Percentiles rank a stretch among this genome's conserved stretches.
Evolutionary conservation across 2,797 vertebrate genomes (phyloP).

Genomic region (Sarcoramphus papa): DNA sequence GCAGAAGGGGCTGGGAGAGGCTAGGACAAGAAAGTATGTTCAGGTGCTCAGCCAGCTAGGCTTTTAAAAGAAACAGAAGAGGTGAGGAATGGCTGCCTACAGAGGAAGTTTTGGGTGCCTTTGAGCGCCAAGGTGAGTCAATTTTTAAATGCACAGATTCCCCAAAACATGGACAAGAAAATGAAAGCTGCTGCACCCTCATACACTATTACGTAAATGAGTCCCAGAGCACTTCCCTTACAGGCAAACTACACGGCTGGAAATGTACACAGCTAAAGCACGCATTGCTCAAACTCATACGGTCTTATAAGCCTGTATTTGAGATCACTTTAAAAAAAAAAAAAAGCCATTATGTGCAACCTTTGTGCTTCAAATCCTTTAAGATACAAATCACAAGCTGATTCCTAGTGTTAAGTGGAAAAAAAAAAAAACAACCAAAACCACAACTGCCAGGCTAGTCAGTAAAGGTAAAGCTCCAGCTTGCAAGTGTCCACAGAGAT

Average conservation of each 20-base stretch:
- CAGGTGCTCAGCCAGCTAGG: background rate
- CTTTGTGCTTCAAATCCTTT: background rate
- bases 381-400: background rate
- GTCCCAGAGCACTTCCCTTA: background rate
- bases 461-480: background rate
- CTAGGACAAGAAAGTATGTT: conserved; percentile 3
- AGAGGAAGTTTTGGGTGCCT: no score
- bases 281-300: fast-evolving
- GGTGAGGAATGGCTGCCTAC: background rate
- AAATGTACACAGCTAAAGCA: background rate
- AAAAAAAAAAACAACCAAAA: no score
- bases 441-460: background rate
- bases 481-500: background rate
- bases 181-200: background rate
- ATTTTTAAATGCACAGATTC: background rate
- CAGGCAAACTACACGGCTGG: background rate
- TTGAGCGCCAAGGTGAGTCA: background rate
- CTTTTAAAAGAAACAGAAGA: no score
- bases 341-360: background rate
- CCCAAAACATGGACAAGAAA: background rate
- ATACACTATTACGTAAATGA: background rate
- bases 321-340: background rate
- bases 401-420: background rate
- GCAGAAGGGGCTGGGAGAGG: conserved; percentile 44
- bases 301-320: background rate